These are phyloP conservation scores for Tadarida brasiliensis DNA, from an alignment of 2,797 vertebrate genomes.

Conservation along the genomic window DNA sequence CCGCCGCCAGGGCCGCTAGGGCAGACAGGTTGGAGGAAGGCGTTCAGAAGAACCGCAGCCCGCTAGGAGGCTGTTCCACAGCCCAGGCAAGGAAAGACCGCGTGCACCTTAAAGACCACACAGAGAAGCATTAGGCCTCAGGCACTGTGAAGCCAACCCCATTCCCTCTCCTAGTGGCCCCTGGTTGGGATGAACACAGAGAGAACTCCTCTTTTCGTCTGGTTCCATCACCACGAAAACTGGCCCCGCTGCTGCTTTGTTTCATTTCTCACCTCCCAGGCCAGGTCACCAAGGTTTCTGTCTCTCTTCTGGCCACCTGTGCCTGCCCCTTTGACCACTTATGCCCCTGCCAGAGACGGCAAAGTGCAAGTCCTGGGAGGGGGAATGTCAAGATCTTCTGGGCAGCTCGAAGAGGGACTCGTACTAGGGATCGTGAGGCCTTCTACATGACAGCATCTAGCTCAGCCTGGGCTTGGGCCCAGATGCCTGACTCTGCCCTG, in stretches of 20 bases:
- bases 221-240: background rate
- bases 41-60: background rate
- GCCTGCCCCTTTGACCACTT: background rate
- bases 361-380: background rate
- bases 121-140: background rate
- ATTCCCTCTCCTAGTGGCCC: background rate
- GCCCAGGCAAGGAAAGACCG: background rate
- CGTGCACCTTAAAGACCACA: background rate
- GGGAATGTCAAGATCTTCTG: background rate
- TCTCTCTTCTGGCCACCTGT: background rate
- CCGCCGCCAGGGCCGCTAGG: background rate
- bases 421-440: background rate
- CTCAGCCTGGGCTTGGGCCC: background rate
- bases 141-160: background rate
- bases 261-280: background rate
- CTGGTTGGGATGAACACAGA: background rate
- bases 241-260: background rate
- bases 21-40: background rate
- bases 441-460: background rate
- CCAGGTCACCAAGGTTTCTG: background rate
- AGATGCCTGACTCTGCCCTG: background rate
- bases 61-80: background rate
- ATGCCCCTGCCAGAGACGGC: background rate
- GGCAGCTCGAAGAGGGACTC: background rate
- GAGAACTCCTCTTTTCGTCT: background rate